Evolutionary conservation across 1,140 invertebrate species (phyloP).

Genomic region (Drosophila melanogaster): DNA sequence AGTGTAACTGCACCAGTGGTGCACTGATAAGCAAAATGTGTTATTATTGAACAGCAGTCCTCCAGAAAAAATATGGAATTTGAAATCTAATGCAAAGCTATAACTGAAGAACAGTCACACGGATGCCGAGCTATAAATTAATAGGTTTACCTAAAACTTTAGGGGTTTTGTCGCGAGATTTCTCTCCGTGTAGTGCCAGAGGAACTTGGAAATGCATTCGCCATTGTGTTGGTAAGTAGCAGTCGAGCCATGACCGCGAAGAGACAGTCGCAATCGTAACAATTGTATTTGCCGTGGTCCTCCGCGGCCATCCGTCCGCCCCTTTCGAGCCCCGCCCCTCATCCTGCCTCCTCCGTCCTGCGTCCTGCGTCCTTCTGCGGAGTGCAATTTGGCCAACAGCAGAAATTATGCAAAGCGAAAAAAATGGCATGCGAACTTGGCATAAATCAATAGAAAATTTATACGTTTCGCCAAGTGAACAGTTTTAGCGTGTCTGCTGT

Average conservation of each 20-base stretch:
- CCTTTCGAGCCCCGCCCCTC: background rate
- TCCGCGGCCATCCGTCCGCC: constrained; percentile 14
- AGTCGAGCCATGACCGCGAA: constrained; percentile 62
- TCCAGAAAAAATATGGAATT: too few relatives aligned
- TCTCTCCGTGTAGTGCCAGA: constrained; percentile 11
- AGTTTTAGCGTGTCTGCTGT: constrained; percentile 62
- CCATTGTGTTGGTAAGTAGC: constrained; percentile 59
- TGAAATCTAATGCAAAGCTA: too few relatives aligned
- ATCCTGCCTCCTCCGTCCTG: background rate
- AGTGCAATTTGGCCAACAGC: constrained; percentile 76
- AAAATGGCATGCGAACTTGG: constrained; percentile 82
- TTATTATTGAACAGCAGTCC: background rate
- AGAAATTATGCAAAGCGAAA: constrained; percentile 81
- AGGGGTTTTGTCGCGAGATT: background rate
- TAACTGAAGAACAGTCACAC: too few relatives aligned
- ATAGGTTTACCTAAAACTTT: too few relatives aligned
- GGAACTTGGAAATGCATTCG: constrained; percentile 47
- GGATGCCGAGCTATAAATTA: too few relatives aligned
- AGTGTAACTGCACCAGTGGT: constrained; percentile 38
- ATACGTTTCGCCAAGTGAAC: constrained; percentile 77
- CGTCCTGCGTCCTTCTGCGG: constrained; percentile 14
- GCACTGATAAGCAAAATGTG: constrained; percentile 1
- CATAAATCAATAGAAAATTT: constrained; percentile 84
- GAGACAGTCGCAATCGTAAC: constrained; percentile 71
- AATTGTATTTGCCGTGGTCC: constrained; percentile 65